phyloP scores from a whole-genome alignment of 1,140 invertebrate genomes.

The Meteorus sp. region DNA sequence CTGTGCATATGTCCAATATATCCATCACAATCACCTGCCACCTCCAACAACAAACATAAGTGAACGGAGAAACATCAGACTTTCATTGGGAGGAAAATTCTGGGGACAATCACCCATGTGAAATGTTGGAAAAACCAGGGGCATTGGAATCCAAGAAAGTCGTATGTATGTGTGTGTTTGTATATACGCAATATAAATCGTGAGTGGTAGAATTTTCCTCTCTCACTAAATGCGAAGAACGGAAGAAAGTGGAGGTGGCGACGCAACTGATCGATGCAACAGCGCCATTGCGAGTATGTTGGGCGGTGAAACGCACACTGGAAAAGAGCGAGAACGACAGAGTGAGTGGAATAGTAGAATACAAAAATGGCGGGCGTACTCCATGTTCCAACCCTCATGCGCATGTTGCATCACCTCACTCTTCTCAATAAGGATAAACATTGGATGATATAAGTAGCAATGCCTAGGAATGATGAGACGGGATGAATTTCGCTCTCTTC shows the following conservation, averaged over 20 bases:
- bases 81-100: neutral
- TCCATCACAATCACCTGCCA: neutral
- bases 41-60: no score
- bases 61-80: no score
- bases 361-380: constrained; percentile 18
- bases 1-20: neutral
- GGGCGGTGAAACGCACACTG: neutral
- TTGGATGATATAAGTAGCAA: neutral
- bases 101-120: constrained; percentile 4
- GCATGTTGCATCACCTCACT: constrained; percentile 24
- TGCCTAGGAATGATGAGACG: neutral
- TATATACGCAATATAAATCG: no score
- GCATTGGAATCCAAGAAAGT: neutral
- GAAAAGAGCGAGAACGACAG: neutral
- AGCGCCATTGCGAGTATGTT: constrained; percentile 38
- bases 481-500: neutral
- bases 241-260: constrained; percentile 40
- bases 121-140: neutral
- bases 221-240: constrained; percentile 28
- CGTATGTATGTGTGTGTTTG: no score
- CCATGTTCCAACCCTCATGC: constrained; percentile 27
- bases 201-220: no score
- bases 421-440: neutral
- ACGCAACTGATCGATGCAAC: constrained; percentile 56
- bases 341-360: neutral